Percentiles rank a stretch among this genome's conserved stretches.
Conservation (phyloP, 2,797 vertebrate genomes). For the Galaxias olidus region DNA sequence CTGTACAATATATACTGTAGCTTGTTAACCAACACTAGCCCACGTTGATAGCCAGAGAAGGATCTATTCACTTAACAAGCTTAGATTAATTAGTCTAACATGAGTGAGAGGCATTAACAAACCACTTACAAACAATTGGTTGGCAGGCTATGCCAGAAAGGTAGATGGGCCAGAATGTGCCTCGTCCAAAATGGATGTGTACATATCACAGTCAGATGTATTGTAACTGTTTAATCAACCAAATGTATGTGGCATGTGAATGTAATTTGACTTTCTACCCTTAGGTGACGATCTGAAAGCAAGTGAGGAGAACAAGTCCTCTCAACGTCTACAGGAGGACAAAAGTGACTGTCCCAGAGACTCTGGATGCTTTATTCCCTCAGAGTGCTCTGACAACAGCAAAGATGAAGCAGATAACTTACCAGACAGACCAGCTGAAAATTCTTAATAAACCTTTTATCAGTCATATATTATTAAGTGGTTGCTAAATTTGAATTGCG, state of each 20-base stretch:
- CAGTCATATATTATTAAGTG: too few species aligned
- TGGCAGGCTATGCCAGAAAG: conserved; percentile 27
- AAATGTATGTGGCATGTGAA: not conserved
- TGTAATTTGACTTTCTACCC: conserved; percentile 1
- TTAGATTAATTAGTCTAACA: conserved; percentile 52
- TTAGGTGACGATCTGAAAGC: conserved; percentile 67
- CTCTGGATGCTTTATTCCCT: conserved; percentile 93
- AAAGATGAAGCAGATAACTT: conserved; percentile 80
- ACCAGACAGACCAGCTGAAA: conserved; percentile 14
- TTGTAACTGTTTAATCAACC: too few species aligned
- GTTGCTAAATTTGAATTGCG: too few species aligned
- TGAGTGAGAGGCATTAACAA: conserved; percentile 13
- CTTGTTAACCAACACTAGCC: conserved; percentile 41
- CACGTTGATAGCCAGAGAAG: conserved; percentile 28
- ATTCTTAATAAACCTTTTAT: conserved; percentile 33
- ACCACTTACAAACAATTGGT: conserved; percentile 13
- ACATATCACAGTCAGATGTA: too few species aligned
- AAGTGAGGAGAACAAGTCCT: conserved; percentile 66
- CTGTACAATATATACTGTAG: conserved; percentile 25
- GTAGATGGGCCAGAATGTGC: not conserved
- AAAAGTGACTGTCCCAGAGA: conserved; percentile 92
- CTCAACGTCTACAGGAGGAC: conserved; percentile 68
- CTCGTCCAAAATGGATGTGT: too few species aligned
- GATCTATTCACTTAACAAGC: conserved; percentile 67
- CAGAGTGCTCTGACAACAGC: conserved; percentile 87